These are phyloP conservation scores for Gymnocheta viridis DNA, from an alignment of 2,888 invertebrate species.

Conservation along the genomic window DNA sequence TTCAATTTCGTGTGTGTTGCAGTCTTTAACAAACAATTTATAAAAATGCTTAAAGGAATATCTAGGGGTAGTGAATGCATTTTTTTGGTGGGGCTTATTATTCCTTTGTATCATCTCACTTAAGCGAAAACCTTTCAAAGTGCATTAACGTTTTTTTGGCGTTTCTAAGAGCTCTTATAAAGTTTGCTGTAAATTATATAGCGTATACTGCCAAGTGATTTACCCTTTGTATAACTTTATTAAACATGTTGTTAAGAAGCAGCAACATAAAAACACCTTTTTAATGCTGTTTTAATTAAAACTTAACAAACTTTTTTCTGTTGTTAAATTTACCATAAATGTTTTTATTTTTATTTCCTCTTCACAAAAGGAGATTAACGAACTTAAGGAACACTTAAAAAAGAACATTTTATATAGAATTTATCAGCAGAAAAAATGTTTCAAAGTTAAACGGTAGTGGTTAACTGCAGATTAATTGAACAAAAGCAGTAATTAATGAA, in stretches of 20 bases:
- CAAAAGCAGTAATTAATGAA: background rate
- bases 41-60: background rate
- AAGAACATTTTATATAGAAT: background rate
- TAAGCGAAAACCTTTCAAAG: background rate
- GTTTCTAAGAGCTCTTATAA: background rate
- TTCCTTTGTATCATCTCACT: background rate
- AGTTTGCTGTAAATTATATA: background rate
- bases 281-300: slow-evolving; percentile 46
- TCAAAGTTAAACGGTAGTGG: background rate
- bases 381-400: slow-evolving; percentile 47
- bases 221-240: slow-evolving; percentile 1
- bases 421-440: background rate
- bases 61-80: slow-evolving; percentile 11
- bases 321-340: slow-evolving; percentile 56
- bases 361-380: background rate
- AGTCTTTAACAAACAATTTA: background rate
- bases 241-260: background rate
- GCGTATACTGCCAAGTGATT: background rate
- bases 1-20: slow-evolving; percentile 25
- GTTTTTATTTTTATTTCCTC: slow-evolving; percentile 14
- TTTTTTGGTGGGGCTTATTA: background rate
- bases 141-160: background rate
- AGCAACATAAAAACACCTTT: slow-evolving; percentile 15
- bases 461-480: background rate
- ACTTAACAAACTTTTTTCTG: slow-evolving; percentile 9